Conservation (phyloP, 2,888 invertebrate species). For the Rhaphigaster nebulosa region DNA sequence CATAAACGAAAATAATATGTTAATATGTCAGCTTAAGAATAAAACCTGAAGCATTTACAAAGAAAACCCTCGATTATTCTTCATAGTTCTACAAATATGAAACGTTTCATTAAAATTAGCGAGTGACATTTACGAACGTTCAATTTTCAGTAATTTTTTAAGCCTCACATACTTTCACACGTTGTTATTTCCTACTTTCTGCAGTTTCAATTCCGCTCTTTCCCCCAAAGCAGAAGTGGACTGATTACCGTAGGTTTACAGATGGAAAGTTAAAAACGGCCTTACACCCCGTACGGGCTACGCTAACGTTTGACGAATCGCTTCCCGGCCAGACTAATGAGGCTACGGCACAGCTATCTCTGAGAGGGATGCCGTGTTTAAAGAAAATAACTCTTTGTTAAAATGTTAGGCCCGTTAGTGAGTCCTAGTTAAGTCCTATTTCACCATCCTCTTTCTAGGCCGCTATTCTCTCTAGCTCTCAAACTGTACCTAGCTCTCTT, state of each 20-base stretch:
- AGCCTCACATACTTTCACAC: background rate
- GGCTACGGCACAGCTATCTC: background rate
- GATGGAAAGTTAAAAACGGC: background rate
- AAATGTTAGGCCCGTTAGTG: slow-evolving; percentile 31
- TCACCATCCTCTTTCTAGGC: slow-evolving; percentile 6
- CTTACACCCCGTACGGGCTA: background rate
- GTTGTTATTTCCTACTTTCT: background rate
- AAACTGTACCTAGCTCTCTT: background rate
- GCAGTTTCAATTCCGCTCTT: background rate
- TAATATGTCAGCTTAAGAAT: too few species aligned
- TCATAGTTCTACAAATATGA: too few species aligned
- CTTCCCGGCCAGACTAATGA: background rate
- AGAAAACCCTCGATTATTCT: too few species aligned
- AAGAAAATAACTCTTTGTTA: slow-evolving; percentile 25
- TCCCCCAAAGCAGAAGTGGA: background rate
- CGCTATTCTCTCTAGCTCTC: background rate
- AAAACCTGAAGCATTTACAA: too few species aligned
- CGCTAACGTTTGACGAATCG: background rate
- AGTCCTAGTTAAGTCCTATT: slow-evolving; percentile 1
- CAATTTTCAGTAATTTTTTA: background rate
- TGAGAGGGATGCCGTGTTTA: slow-evolving; percentile 32
- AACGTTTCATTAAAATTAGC: too few species aligned
- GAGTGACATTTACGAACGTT: background rate
- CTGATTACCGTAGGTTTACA: background rate
- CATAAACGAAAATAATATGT: too few species aligned